Base-by-base conservation (phyloP, 2,113 vertebrate species). In the Pipa parva region DNA sequence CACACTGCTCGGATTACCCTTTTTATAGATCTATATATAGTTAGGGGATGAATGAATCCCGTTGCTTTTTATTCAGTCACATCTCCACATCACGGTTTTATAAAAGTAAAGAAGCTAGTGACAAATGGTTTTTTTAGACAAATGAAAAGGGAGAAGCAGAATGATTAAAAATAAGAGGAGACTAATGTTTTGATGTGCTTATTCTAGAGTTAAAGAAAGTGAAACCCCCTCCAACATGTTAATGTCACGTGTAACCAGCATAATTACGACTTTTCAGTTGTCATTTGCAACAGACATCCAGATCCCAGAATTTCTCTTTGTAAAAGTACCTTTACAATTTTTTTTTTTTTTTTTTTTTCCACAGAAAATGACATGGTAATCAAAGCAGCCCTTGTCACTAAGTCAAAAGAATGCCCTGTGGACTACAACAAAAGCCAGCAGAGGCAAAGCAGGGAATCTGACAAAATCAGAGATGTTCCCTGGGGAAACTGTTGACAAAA, bases 341-440 rank as follows among this genome's bases (percentile, higher is more conserved):
- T n/a, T n/a, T n/a, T n/a, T n/a, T n/a, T 10, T 65, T 21, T 46
- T 3, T 71, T 25, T 62, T 37, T 71, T 36, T 31, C 63, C 52
- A 45, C 56, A 46, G 59, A 26, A 45, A 56, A 15, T 75, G 24
- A 36, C 7, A 15, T 63, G 2, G 51, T 76, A 75, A 78, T 45
- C 27, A 33, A 73, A 61, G 55, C 50, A 42, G 25, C 57, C 66
- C 59, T 75, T 73, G 57, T 64, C 15, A 52, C 7, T 61, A 2
- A 52, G 15, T 57, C 4, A 51, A 63, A 63, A 72, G 12, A 17
- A 49, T 65, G 50, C 18, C 60, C 26, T 33, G 24, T 7, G 51
- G 42, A 39, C 11, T 1, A 1, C 31, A 1, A 48, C 15, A 21
- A 26, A 68, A 39, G 58, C 15, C 27, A 52, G 26, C 3, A 52